Base-by-base conservation (phyloP, 1,140 invertebrate genomes). In the Aporrectodea caliginosa region DNA sequence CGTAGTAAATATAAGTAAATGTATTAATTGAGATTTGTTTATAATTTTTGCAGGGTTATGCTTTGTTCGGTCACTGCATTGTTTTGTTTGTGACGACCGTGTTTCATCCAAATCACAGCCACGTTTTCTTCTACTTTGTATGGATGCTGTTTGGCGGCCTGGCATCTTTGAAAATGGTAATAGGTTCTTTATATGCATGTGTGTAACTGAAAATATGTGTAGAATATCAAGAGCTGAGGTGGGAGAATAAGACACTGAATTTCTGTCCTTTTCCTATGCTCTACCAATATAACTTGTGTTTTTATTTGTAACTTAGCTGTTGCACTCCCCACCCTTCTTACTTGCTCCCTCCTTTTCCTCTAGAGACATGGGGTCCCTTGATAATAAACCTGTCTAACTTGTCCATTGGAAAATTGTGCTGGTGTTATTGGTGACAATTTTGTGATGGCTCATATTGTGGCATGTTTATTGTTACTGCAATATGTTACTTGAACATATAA, bases 91-190 rank as follows among this genome's bases (percentile, higher is more conserved):
- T 89, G 2, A 85, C 85, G 2, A 89, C 87, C 1, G 77, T 88
- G 1, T 84, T 88, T 71, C 88, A 89, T 80, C 86, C 86, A 31
- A 83, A 84, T 76, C 85, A 87, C 84, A 86, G 86, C 75, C 88
- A 89, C 79, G 76, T 87, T 16, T 86, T 88, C 74, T 89, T 89
- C 81, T 89, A 89, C 79, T 14, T 84, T 6, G 70, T 89, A 16
- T 89, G 88, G 88, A 82, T 83, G 12, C 35, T 86, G 2, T 75
- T 88, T 82, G 87, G 88, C 31, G 88, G 88, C 16, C 81, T 88
- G 1, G 85, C 87, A 29, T 83, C 87, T 2, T 79, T 87, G 12
- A 85, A 82, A 85, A 87, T 89, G 86, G 88, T 87, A 81, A 69
- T 71, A 6, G 43, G 43, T 58, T 12, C 22, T 58, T 58, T 12